A percentile compares a stretch with the other conserved stretches of the same genome.
These are phyloP conservation scores for Agonum fuliginosum DNA, from an alignment of 2,888 invertebrate species.

Conservation along the genomic window DNA sequence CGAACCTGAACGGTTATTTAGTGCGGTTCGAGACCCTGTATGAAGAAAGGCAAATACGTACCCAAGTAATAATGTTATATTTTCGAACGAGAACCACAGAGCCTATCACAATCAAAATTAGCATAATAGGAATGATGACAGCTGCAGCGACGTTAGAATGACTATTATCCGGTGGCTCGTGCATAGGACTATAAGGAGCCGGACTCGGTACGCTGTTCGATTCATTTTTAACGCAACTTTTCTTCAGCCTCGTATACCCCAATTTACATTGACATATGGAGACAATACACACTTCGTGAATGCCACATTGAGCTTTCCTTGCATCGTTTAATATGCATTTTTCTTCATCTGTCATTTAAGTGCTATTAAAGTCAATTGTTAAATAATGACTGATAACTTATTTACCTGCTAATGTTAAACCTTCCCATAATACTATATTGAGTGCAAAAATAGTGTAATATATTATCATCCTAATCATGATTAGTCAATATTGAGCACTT, in stretches of 20 bases:
- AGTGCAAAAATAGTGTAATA: constrained; percentile 49
- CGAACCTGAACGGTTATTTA: too few relatives aligned
- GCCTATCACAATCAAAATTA: constrained; percentile 70
- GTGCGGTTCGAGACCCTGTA: too few relatives aligned
- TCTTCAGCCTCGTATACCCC: constrained; percentile 65
- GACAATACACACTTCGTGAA: constrained; percentile 67
- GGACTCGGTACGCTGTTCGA: constrained; percentile 60
- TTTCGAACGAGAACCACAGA: constrained; percentile 69
- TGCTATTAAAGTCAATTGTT: constrained; percentile 30
- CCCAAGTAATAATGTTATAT: constrained; percentile 68
- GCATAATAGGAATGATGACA: constrained; percentile 68
- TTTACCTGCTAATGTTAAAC: constrained; percentile 48
- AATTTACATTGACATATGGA: constrained; percentile 67
- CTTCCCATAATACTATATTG: constrained; percentile 42
- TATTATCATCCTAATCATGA: constrained; percentile 50
- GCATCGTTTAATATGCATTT: constrained; percentile 62
- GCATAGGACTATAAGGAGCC: constrained; percentile 67
- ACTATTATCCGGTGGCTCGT: constrained; percentile 64
- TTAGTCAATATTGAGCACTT: constrained; percentile 47
- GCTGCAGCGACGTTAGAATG: constrained; percentile 68
- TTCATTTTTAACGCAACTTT: constrained; percentile 62
- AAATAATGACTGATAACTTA: constrained; percentile 11
- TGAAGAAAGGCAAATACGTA: constrained; percentile 64
- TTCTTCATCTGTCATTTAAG: constrained; percentile 60
- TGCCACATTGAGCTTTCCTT: constrained; percentile 64